Base-by-base conservation (phyloP, 2,888 invertebrate species). In the Athalia cordata region DNA sequence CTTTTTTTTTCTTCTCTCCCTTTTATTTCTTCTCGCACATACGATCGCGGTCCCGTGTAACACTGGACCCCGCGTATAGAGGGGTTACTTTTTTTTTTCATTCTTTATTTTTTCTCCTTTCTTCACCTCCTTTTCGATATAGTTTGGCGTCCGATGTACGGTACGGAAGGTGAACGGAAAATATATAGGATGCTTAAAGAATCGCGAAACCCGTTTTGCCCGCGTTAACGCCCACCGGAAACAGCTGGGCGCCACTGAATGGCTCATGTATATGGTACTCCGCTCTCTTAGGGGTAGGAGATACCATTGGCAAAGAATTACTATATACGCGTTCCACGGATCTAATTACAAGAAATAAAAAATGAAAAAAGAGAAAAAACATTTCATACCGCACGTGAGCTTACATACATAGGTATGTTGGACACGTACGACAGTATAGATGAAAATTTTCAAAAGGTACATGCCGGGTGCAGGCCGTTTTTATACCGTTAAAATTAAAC, bases 221-320 rank as follows among this genome's bases (percentile, higher is more conserved):
- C 87, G 84, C 85, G 86, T 86, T 61, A 77, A 89, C 90, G 90
- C 90, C 90, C 90, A 90, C 90, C 90, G 90, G 90, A 90, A 89
- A 82, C 90, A 90, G 90, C 90, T 90, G 90, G 86, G 78, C 82
- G 81, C 81, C 81, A 83, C 81, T 89, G 86, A 89, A 89, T 89
- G 85, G 87, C 85, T 59, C 57, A 29, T 29, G 29, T 29, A 29
- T 29, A 29, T 29, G 29, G 29, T 29, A 29, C 29, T 29, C 29
- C 2, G 29, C 29, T 29, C 29, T 29, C 29, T 29, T 29, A 45
- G 59, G 59, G 72, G 72, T 4, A 72, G 45, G 62, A 78, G 55
- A 72, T 15, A 78, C 70, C 43, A 64, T 64, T 70, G 67, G 55
- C 52, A 47, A 55, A 13, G 9, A 74, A 72, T 11, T 47, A 13